Evolutionary conservation across 53 echinoderm and acorn worm species (phyloP).

Genomic region (Henricia sp.): DNA sequence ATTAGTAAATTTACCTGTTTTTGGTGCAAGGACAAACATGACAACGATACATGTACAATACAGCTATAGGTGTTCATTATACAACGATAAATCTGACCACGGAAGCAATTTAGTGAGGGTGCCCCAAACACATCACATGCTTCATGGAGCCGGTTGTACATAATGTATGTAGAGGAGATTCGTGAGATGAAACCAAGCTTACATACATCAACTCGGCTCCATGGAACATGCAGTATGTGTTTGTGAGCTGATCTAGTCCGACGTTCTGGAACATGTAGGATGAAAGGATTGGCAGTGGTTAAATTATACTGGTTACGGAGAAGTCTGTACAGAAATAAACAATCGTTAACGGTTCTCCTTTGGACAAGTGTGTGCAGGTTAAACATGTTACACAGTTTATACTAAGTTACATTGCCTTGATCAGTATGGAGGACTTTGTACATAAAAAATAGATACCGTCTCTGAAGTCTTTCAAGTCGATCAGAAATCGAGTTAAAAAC

Average conservation of each 20-base stretch:
- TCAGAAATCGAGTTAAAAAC: constrained; percentile 18
- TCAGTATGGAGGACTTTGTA: not conserved
- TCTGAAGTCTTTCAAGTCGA: constrained; percentile 25
- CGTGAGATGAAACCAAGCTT: too few species aligned
- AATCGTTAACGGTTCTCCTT: not conserved
- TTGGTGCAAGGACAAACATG: too few species aligned
- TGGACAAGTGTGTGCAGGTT: constrained; percentile 2
- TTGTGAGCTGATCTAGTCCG: not conserved
- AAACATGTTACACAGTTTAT: constrained; percentile 1
- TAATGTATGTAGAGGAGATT: too few species aligned
- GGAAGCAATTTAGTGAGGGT: too few species aligned
- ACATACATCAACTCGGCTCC: not conserved
- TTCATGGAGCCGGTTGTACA: too few species aligned
- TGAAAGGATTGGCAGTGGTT: not conserved
- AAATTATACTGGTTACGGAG: not conserved
- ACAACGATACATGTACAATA: too few species aligned
- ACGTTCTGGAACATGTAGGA: not conserved
- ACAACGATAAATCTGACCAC: too few species aligned
- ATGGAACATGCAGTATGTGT: not conserved
- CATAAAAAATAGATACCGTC: constrained; percentile 5
- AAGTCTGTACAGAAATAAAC: not conserved
- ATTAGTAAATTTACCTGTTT: too few species aligned
- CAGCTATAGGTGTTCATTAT: too few species aligned
- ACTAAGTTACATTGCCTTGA: not conserved
- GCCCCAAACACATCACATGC: too few species aligned